These are phyloP conservation scores for Engystomops pustulosus DNA, from an alignment of 2,113 vertebrate genomes.

Conservation along the genomic window DNA sequence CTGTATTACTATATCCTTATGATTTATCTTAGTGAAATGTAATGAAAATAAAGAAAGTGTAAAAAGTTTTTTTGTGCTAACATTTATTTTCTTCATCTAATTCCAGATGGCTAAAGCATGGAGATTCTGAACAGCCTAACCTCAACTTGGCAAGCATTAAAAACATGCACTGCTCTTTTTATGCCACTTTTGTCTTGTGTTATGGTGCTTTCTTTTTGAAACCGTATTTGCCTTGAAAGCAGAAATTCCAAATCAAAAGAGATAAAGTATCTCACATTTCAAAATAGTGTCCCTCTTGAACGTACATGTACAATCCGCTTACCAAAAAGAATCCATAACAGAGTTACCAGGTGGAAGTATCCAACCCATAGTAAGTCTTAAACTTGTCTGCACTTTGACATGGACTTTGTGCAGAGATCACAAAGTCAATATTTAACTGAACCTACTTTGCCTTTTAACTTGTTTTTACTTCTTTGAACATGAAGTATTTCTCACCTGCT, in stretches of 20 bases:
- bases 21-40: no score
- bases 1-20: no score
- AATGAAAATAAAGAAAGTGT: background rate
- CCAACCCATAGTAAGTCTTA: background rate
- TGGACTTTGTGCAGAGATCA: constrained; percentile 31
- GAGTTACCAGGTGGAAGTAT: background rate
- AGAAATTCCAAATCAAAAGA: background rate
- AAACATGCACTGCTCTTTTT: background rate
- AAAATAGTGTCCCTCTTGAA: background rate
- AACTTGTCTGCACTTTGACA: constrained; percentile 35
- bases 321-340: background rate
- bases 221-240: background rate
- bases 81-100: background rate
- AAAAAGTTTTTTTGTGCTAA: background rate
- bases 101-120: background rate
- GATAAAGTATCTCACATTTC: constrained; percentile 3
- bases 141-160: background rate
- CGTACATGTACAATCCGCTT: background rate
- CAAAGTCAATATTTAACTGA: constrained; percentile 53
- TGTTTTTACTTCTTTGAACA: constrained; percentile 34
- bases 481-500: constrained; percentile 51
- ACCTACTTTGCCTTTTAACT: constrained; percentile 44
- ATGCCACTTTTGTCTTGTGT: background rate
- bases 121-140: background rate
- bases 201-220: background rate